Percentiles rank a stretch among this genome's conserved stretches.
phyloP scores from a whole-genome alignment of 2,113 vertebrate genomes.

The Aviceda subcristata region DNA sequence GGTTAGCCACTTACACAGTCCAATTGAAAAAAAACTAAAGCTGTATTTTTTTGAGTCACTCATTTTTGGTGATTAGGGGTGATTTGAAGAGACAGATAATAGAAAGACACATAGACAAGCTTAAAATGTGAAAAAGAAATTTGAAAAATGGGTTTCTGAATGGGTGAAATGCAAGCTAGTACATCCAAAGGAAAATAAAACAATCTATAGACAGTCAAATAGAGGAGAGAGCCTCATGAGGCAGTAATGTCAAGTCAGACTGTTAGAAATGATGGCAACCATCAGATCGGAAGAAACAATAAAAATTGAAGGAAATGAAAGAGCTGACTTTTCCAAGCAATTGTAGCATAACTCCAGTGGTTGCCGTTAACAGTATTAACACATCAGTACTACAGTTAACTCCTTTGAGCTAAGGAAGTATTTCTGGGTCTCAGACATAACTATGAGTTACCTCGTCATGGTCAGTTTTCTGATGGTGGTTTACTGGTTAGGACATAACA shows the following conservation, averaged over 20 bases:
- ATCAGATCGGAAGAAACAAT: not conserved
- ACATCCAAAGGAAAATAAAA: not conserved
- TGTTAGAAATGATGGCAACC: not conserved
- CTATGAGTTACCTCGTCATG: not conserved
- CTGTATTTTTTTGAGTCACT: not conserved
- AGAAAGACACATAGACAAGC: not conserved
- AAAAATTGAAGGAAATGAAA: not conserved
- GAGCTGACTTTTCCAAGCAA: not conserved
- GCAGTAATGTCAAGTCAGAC: not conserved
- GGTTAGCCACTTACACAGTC: not conserved
- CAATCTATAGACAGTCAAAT: not conserved
- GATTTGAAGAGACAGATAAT: not conserved
- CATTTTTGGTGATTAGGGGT: not conserved
- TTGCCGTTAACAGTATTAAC: not conserved
- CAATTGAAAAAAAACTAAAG: not conserved
- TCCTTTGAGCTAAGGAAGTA: not conserved
- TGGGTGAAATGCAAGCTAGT: not conserved
- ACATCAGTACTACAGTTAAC: not conserved
- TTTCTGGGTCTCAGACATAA: not conserved
- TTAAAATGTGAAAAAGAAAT: not conserved
- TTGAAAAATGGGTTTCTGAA: not conserved
- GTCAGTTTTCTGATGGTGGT: not conserved
- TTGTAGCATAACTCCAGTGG: not conserved
- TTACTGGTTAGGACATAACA: not conserved
- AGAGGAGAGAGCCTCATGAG: not conserved